Percentiles rank a stretch among this genome's conserved stretches.
Evolutionary conservation across 2,888 invertebrate species (phyloP).

Genomic region (Ormia ochracea): DNA sequence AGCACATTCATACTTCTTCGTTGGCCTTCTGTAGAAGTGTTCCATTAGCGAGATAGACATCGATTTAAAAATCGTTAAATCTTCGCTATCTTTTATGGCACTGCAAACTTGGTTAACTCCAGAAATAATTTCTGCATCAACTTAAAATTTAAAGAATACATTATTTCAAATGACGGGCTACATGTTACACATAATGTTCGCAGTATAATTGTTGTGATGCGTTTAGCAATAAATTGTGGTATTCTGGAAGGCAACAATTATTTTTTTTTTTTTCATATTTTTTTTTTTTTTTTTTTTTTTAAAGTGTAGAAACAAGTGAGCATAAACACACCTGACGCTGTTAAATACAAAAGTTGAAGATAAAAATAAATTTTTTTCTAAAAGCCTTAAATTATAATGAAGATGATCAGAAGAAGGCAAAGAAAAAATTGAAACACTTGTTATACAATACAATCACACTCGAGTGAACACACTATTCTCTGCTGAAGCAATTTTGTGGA

Average conservation of each 20-base stretch:
- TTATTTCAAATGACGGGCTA: not conserved
- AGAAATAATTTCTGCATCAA: no score
- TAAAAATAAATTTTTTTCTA: slow-evolving; percentile 44
- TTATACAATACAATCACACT: slow-evolving; percentile 34
- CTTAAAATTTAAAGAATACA: not conserved
- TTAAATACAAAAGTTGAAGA: slow-evolving; percentile 35
- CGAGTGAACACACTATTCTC: slow-evolving; percentile 23
- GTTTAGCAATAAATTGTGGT: slow-evolving; percentile 16
- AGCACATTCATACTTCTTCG: no score
- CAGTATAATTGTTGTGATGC: not conserved
- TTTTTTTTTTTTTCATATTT: slow-evolving; percentile 6
- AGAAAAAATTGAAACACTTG: slow-evolving; percentile 44
- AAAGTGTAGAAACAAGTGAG: not conserved
- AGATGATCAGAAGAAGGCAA: slow-evolving; percentile 48
- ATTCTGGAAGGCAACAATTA: slow-evolving; percentile 11
- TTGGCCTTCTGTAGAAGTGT: no score
- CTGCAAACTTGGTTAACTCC: no score
- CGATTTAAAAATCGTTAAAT: no score
- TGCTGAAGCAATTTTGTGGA: slow-evolving; percentile 23
- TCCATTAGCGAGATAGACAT: no score
- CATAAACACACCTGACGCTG: not conserved
- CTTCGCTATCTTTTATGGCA: no score
- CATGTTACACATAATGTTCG: not conserved
- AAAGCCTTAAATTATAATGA: slow-evolving; percentile 58
- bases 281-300: slow-evolving; percentile 2